Evolutionary conservation across 2,797 vertebrate species (phyloP).

Genomic region (Girardinus metallicus): DNA sequence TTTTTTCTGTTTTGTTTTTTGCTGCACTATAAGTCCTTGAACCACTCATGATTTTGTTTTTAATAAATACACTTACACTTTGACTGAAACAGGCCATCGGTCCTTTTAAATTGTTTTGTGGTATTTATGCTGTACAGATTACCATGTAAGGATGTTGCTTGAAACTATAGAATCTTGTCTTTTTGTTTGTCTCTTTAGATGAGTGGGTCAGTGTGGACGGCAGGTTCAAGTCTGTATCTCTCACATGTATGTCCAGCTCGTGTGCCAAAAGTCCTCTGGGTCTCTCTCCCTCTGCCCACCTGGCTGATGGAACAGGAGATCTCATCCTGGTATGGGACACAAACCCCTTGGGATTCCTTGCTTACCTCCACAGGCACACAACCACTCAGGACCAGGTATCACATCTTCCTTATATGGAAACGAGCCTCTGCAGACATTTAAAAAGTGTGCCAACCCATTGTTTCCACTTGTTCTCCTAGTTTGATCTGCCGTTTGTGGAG

Average conservation of each 20-base stretch:
- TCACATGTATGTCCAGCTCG: constrained; percentile 87
- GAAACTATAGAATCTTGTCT: not conserved
- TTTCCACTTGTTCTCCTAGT: constrained; percentile 63
- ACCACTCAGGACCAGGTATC: constrained; percentile 83
- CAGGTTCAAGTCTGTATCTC: constrained; percentile 82
- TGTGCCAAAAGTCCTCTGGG: constrained; percentile 84
- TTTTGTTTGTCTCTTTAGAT: constrained; percentile 49
- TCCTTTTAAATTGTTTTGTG: not conserved
- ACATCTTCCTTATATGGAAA: not conserved
- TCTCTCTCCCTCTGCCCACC: constrained; percentile 85
- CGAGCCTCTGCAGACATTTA: not conserved
- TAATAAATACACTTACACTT: not conserved
- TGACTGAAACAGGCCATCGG: not conserved
- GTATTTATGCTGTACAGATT: not conserved
- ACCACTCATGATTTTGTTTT: not conserved
- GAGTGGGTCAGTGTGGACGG: constrained; percentile 81
- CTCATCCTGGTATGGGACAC: constrained; percentile 86
- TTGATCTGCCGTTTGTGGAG: constrained; percentile 87
- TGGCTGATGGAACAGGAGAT: constrained; percentile 87
- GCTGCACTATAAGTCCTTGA: not conserved
- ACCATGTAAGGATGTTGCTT: not conserved
- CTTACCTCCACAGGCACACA: constrained; percentile 84
- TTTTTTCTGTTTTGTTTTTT: not conserved
- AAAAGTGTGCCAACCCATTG: not conserved
- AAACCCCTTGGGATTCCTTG: constrained; percentile 79